Evolutionary conservation across 2,888 invertebrate genomes (phyloP).

Genomic region (Morinoia aosen): DNA sequence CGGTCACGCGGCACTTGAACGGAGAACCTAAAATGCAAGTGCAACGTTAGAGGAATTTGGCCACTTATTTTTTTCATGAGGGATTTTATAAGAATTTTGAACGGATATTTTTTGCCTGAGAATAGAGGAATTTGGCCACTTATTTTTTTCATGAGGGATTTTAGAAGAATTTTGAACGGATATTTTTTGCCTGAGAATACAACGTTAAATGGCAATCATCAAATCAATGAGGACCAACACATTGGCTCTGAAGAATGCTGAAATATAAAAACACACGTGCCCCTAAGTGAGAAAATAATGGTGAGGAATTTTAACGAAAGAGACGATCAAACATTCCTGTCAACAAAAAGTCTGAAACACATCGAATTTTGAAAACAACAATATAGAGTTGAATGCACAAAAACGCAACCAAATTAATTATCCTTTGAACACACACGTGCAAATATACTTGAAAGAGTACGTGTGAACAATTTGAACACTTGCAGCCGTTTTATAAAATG

Average conservation of each 20-base stretch:
- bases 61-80: background rate
- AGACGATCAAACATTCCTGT: background rate
- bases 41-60: background rate
- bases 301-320: background rate
- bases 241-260: no score
- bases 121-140: background rate
- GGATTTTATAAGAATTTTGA: no score
- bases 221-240: no score
- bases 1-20: slow-evolving; percentile 89
- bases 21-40: slow-evolving; percentile 82
- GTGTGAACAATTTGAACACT: background rate
- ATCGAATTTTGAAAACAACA: background rate
- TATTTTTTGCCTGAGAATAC: background rate
- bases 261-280: background rate
- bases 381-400: background rate
- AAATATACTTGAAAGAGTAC: no score
- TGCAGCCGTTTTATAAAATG: background rate
- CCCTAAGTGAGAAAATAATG: background rate
- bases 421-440: no score
- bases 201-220: no score
- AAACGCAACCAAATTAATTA: no score
- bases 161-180: no score
- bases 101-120: no score
- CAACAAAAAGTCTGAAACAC: background rate
- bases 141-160: background rate